Evolutionary conservation across 2,888 invertebrate genomes (phyloP).

Genomic region (Mamestra brassicae): DNA sequence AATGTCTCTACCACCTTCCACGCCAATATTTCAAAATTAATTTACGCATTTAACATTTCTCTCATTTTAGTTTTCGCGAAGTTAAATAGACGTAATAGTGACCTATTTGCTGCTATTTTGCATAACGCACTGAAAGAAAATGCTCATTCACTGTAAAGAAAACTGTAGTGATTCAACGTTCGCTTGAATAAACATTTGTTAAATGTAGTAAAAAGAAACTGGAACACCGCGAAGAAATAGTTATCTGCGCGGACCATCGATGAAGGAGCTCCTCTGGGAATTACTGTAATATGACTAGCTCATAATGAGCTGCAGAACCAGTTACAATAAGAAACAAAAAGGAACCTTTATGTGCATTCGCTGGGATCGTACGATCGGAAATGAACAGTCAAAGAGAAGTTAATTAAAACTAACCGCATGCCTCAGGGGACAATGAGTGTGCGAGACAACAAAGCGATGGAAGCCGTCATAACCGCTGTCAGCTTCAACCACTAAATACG

Average conservation of each 20-base stretch:
- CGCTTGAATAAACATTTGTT: constrained; percentile 56
- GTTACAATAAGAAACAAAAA: constrained; percentile 70
- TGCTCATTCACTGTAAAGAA: constrained; percentile 27
- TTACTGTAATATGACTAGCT: constrained; percentile 76
- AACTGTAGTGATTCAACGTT: constrained; percentile 50
- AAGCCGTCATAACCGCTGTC: constrained; percentile 81
- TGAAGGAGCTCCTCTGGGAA: constrained; percentile 76
- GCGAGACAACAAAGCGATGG: constrained; percentile 81
- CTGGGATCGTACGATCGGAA: constrained; percentile 75
- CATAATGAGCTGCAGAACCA: constrained; percentile 79
- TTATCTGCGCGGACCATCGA: constrained; percentile 72
- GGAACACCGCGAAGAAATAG: constrained; percentile 64
- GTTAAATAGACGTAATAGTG: neutral
- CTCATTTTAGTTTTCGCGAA: constrained; percentile 42
- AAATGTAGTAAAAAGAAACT: constrained; percentile 68
- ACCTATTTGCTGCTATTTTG: constrained; percentile 10
- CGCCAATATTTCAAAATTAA: constrained; percentile 79
- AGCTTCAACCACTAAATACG: constrained; percentile 77
- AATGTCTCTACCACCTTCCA: constrained; percentile 80
- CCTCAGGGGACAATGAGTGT: constrained; percentile 78
- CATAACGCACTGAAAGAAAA: constrained; percentile 33
- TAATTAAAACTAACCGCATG: constrained; percentile 86
- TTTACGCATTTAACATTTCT: constrained; percentile 67
- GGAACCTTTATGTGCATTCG: constrained; percentile 72
- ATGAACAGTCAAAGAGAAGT: constrained; percentile 82